Percentiles rank a stretch among this genome's conserved stretches.
Conservation (phyloP, 2,797 vertebrate species). For the Harpagifer antarcticus region DNA sequence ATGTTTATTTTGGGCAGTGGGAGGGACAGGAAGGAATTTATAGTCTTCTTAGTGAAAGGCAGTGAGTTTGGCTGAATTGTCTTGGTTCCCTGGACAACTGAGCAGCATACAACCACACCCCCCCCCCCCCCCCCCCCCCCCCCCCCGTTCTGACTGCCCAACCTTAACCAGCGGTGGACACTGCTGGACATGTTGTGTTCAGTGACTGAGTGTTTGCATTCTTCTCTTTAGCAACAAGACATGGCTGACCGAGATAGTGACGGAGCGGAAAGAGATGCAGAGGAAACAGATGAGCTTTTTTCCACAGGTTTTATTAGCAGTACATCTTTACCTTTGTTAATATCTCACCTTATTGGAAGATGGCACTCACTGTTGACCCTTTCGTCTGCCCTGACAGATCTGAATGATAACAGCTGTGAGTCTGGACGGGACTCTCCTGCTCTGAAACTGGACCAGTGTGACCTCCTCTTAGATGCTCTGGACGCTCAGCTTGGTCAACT, state of each 20-base stretch:
- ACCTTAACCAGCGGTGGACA: slow-evolving; percentile 23
- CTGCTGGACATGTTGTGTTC: slow-evolving; percentile 18
- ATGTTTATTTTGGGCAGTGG: slow-evolving; percentile 3
- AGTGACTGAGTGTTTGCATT: slow-evolving; percentile 22
- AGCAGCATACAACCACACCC: slow-evolving; percentile 57
- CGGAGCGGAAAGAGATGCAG: slow-evolving; percentile 27
- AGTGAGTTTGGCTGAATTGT: slow-evolving; percentile 28
- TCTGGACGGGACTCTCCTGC: slow-evolving; percentile 6
- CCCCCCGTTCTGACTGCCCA: not conserved
- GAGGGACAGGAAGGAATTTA: slow-evolving; percentile 40
- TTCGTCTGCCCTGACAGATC: slow-evolving; percentile 60
- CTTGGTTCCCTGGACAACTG: no score
- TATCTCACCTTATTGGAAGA: not conserved
- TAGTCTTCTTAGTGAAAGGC: slow-evolving; percentile 31
- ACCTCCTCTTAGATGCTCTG: slow-evolving; percentile 75
- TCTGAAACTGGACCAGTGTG: slow-evolving; percentile 63
- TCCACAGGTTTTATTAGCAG: slow-evolving; percentile 63
- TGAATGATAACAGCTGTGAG: slow-evolving; percentile 18
- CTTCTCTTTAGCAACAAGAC: slow-evolving; percentile 35
- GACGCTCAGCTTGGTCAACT: slow-evolving; percentile 75
- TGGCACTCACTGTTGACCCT: not conserved
- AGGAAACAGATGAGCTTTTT: slow-evolving; percentile 67
- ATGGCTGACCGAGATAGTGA: slow-evolving; percentile 66
- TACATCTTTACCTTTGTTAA: not conserved
- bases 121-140: slow-evolving; percentile 5